Evolutionary conservation across 53 echinoderm and acorn worm species (phyloP), one percentile per base, ranked within the genome.

Genomic region (Pentamera pediparva): DNA sequence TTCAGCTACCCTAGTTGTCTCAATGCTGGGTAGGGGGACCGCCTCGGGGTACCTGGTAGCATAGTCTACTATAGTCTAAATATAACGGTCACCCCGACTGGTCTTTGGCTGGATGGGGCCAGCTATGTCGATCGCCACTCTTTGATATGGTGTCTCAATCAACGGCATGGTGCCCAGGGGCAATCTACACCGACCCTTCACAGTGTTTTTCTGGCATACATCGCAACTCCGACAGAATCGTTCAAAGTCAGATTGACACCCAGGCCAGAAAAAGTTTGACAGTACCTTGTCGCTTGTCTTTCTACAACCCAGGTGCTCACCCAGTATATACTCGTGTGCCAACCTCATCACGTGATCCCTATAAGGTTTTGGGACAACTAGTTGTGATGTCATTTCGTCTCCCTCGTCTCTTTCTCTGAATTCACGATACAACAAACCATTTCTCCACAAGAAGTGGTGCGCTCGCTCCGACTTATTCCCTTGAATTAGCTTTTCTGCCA

Each of bases 181-280:
- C 4, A 77, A 73, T 82, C 76, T 82, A 28, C 67, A 58, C 13
- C 60, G 43, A 9, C 83, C 83, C 49, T 83, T 83, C 18, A 58
- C 22, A n/a, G 75, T 26, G 6, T 76, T 82, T 28, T 76, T 62
- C 29, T 80, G 80, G 76, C 80, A 86, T 15, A 77, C 52, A 57
- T 81, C 86, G 34, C 86, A 86, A n/a, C 77, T 76, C 13, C 38
- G n/a, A 51, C 79, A 79, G 24, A 70, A 75, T 35, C 84, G n/a
- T 18, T 22, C 34, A 6, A 79, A 35, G 20, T 79, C 79, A 27
- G 69, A 62, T 35, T 40, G 40, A 18, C 61, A 35, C 29, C 85
- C 85, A 10, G 79, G 85, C 85, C 79, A 85, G 38, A 48, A 73
- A 29, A 85, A 79, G 20, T 79, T 40, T 21, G 56, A 33, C 9